Base-by-base conservation (phyloP, 2,888 invertebrate species). In the Drosophila lacicola region DNA sequence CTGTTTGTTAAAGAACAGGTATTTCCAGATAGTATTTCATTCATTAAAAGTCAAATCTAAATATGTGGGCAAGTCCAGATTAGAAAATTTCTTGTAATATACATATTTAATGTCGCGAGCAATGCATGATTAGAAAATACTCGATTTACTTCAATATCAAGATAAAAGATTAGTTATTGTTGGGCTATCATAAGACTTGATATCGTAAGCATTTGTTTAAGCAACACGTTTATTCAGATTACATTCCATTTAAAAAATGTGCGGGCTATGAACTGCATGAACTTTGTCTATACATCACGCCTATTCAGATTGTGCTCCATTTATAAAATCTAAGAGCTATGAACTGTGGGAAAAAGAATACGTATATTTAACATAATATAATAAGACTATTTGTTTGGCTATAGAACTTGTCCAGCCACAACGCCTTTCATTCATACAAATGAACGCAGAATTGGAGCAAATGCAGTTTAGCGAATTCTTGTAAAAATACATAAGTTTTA, bases 41-140 rank as follows among this genome's bases (percentile, higher is more conserved):
- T 39, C 29, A 37, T 29, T 25, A 41, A 39, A 17, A 41, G n/a
- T n/a, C 19, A 39, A 50, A 56, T 37, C 25, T 9, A 14, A 21
- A 11, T 29, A 10, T 3, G 17, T 44, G 42, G 25, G 25, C 10
- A 51, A 39, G 10, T 41, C 45, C 21, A 21, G 60, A 63, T 63
- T 39, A 63, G 36, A 63, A 25, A 45, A 45, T 34, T 64, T 64
- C 36, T 33, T 34, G 14, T 21, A 42, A 54, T 8, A 36, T 17
- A 39, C 33, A 19, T 14, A 46, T 46, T 10, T 14, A 0, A 29
- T 29, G 14, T 46, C 33, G 29, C 5, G 3, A 14, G 14, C 14
- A 46, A 14, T 14, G 10, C n/a, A 46, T n/a, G 11, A 9, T 33
- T 29, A n/a, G 9, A 29, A 29, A 46, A 46, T 46, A 14, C 46